Percentiles rank a stretch among this genome's conserved stretches.
These are phyloP conservation scores for Listrodromus nycthemerus DNA, from an alignment of 2,888 invertebrate species.

Conservation along the genomic window DNA sequence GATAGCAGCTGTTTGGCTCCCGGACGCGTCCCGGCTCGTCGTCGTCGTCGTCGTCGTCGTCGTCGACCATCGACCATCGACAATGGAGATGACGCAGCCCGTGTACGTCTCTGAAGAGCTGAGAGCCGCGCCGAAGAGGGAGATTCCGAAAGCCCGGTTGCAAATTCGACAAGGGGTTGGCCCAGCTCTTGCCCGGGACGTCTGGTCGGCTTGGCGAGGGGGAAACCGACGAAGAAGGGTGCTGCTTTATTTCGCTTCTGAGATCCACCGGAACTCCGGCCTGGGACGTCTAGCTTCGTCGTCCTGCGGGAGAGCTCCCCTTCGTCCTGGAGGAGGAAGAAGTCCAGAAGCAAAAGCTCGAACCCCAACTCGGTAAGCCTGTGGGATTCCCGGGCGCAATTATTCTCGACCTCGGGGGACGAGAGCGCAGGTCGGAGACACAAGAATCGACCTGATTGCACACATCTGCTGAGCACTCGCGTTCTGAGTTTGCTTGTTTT, in stretches of 20 bases:
- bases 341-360: neutral
- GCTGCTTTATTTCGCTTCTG: neutral
- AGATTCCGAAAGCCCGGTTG: constrained; percentile 70
- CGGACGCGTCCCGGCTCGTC: constrained; percentile 57
- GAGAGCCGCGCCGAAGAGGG: neutral
- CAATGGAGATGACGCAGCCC: constrained; percentile 37
- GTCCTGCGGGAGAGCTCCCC: constrained; percentile 22
- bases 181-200: constrained; percentile 45
- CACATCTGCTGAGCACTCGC: constrained; percentile 77
- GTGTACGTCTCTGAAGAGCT: neutral
- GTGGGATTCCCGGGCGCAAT: constrained; percentile 69
- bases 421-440: constrained; percentile 68
- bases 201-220: constrained; percentile 16
- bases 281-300: constrained; percentile 60
- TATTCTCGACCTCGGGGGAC: constrained; percentile 72
- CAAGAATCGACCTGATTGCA: constrained; percentile 76
- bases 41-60: constrained; percentile 51
- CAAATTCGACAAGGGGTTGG: constrained; percentile 74
- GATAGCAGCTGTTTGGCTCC: constrained; percentile 77
- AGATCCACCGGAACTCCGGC: constrained; percentile 12
- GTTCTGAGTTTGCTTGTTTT: constrained; percentile 43
- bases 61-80: no score
- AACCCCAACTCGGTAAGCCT: constrained; percentile 29
- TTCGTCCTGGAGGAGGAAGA: constrained; percentile 1
- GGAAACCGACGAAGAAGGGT: constrained; percentile 1